These are phyloP conservation scores for Speoplatyrhinus poulsoni DNA, from an alignment of 2,113 vertebrate species.

Conservation along the genomic window DNA sequence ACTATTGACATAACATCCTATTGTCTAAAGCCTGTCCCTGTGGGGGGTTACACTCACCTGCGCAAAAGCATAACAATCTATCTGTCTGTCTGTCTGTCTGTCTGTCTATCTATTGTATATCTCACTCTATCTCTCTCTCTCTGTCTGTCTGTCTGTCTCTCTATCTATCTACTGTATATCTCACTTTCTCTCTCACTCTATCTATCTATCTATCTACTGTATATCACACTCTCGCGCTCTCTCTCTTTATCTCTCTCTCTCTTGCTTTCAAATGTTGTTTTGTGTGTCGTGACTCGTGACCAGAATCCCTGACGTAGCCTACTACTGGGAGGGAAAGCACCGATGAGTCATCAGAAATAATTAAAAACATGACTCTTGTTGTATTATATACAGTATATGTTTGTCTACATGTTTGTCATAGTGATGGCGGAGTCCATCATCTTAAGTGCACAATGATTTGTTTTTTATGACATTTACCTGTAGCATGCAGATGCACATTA, in stretches of 20 bases:
- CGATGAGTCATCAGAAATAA: no score
- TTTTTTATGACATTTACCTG: not conserved
- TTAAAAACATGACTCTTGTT: constrained; percentile 15
- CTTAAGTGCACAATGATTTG: not conserved
- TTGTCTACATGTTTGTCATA: constrained; percentile 19
- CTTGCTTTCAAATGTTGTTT: not conserved
- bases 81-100: no score
- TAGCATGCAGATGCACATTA: constrained; percentile 21
- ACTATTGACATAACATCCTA: no score
- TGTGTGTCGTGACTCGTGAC: constrained; percentile 7
- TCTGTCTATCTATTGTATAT: not conserved
- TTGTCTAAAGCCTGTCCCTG: no score
- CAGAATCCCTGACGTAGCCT: constrained; percentile 12
- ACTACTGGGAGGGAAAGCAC: no score
- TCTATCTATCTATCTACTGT: not conserved
- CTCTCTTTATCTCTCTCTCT: not conserved
- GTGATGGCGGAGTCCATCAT: constrained; percentile 10
- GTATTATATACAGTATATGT: constrained; percentile 4
- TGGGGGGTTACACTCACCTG: no score
- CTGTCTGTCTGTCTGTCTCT: no score
- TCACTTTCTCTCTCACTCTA: not conserved
- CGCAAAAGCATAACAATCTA: no score
- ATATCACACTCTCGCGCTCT: not conserved
- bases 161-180: no score
- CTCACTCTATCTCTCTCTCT: not conserved